Base-by-base conservation (phyloP, 2,797 vertebrate genomes). In the Carapus acus region DNA sequence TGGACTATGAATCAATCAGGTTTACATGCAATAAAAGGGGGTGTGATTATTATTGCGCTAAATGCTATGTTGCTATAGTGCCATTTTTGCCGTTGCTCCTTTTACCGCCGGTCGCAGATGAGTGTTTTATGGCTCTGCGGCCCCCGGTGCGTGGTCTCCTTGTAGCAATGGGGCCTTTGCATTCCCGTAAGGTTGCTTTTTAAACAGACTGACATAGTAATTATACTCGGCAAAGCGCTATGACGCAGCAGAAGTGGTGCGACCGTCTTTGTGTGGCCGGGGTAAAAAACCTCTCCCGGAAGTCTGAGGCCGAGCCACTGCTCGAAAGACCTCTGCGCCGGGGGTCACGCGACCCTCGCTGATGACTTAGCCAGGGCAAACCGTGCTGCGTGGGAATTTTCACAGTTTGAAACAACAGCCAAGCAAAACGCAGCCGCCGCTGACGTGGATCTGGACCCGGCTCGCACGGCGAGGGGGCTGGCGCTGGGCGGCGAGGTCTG, bases 1-100 rank as follows among this genome's bases (percentile, higher is more conserved):
- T 39, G 58, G 58, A 66, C 68, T 62, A 77, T 81, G 74, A 83
- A 84, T 86, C 80, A 83, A 78, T 87, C 81, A 84, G 63, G 63
- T 56, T 53, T 64, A 71, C 68, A 69, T 69, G 76, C 75, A 81
- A 76, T 82, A 67, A 81, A 76, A 62, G 36, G 64, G 65, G 65
- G 62, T 65, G 69, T 69, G 79, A 74, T 78, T 86, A 77, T 84
- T 81, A 74, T 78, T 78, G 74, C 65, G 71, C 71, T 79, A 80
- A 85, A 84, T 79, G 71, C 67, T 51, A 57, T 55, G 73, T 71
- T 79, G 76, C 82, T 66, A 73, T 31, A 36, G 62, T 40, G 72
- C 67, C 62, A 67, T 63, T 65, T 65, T 60, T 62, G 58, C 47
- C 37, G 36, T 58, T 73, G 63, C 52, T 58, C 76, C 59, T 82